A percentile compares a stretch with the other conserved stretches of the same genome.
Conservation (phyloP, 2,888 invertebrate species). For the Orthosia gracilis region DNA sequence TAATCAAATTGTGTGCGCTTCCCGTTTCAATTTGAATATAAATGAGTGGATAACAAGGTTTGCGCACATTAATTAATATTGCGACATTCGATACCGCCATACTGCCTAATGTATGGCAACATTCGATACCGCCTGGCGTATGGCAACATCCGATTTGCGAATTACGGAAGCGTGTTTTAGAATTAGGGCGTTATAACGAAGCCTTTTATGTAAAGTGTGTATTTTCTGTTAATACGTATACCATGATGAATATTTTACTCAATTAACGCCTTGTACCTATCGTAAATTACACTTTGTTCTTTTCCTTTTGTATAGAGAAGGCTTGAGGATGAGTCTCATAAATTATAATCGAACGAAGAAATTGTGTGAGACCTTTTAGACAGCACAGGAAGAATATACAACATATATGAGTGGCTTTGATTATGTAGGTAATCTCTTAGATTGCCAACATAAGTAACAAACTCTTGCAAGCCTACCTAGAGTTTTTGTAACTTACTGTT, state of each 20-base stretch:
- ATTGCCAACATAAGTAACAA: too few species aligned
- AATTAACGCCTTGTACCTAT: constrained; percentile 37
- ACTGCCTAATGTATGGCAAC: constrained; percentile 60
- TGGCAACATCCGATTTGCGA: constrained; percentile 54
- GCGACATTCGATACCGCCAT: constrained; percentile 67
- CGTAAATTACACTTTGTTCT: not conserved
- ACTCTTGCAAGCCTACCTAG: too few species aligned
- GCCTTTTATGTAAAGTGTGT: constrained; percentile 10
- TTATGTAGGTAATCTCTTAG: too few species aligned
- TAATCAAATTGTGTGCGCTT: constrained; percentile 78
- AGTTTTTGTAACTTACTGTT: too few species aligned
- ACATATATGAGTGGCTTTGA: too few species aligned
- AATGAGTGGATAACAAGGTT: constrained; percentile 75
- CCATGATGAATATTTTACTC: not conserved
- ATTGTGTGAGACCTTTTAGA: too few species aligned
- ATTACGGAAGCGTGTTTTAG: constrained; percentile 52
- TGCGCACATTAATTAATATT: constrained; percentile 78
- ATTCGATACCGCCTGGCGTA: constrained; percentile 62
- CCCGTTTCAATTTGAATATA: constrained; percentile 84
- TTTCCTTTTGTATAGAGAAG: too few species aligned
- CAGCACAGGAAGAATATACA: too few species aligned
- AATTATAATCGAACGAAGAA: too few species aligned
- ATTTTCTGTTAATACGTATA: constrained; percentile 2
- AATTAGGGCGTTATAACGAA: constrained; percentile 36
- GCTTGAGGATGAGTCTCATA: too few species aligned